phyloP scores from a whole-genome alignment of 2,113 vertebrate genomes.

The Ornithorhynchus anatinus region DNA sequence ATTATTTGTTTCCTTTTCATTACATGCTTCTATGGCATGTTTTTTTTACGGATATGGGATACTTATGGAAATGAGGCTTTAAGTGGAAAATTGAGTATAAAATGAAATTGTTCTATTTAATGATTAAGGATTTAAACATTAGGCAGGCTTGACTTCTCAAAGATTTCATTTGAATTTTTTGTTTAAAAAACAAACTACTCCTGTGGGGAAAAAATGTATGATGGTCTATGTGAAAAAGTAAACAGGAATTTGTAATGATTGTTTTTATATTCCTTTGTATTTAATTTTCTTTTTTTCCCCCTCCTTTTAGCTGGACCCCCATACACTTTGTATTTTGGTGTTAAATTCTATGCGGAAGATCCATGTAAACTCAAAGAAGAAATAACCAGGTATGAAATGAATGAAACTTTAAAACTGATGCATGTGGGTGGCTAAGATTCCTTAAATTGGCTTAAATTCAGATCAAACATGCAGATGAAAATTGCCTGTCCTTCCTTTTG shows the following conservation, averaged over 20 bases:
- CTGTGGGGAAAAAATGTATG: too few relatives aligned
- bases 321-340: constrained; percentile 91
- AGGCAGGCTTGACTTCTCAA: neutral
- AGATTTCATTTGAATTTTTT: neutral
- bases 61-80: neutral
- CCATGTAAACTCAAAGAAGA: constrained; percentile 89
- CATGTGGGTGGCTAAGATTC: neutral
- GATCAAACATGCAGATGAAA: neutral
- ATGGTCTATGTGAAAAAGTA: too few relatives aligned
- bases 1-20: too few relatives aligned
- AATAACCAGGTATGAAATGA: constrained; percentile 81
- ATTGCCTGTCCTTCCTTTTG: neutral
- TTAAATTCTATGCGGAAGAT: constrained; percentile 91
- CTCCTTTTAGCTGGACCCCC: constrained; percentile 84
- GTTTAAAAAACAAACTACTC: too few relatives aligned
- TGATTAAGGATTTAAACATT: neutral
- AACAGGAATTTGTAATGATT: too few relatives aligned
- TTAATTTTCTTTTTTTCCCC: constrained; percentile 35
- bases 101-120: neutral
- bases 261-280: neutral
- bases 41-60: too few relatives aligned
- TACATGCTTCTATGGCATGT: too few relatives aligned
- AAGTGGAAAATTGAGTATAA: too few relatives aligned
- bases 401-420: constrained; percentile 1
- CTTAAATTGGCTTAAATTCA: neutral